Conservation (phyloP, 2,888 invertebrate genomes). For the Torymus auratus region DNA sequence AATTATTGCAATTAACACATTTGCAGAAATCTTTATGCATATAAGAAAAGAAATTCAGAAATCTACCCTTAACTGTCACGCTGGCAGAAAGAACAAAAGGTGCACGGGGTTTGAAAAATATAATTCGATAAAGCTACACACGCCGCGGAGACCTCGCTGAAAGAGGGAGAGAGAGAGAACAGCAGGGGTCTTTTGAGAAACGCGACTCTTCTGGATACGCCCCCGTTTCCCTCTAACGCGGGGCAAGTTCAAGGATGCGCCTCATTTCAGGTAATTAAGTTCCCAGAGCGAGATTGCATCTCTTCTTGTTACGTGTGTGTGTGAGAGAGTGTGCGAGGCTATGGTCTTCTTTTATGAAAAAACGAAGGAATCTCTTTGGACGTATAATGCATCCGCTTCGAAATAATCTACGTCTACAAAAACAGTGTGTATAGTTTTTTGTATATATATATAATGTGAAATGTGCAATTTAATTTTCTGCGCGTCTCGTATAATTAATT, state of each 20-base stretch:
- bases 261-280: constrained; percentile 48
- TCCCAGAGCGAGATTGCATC: constrained; percentile 33
- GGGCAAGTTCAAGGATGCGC: constrained; percentile 31
- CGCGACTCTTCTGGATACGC: constrained; percentile 29
- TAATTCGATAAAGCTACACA: constrained; percentile 10
- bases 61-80: not conserved
- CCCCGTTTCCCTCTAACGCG: constrained; percentile 25
- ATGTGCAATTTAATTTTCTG: too few relatives aligned
- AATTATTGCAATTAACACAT: too few relatives aligned
- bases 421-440: too few relatives aligned
- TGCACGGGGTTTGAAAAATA: constrained; percentile 4
- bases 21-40: too few relatives aligned
- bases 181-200: constrained; percentile 26
- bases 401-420: not conserved
- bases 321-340: too few relatives aligned
- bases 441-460: too few relatives aligned
- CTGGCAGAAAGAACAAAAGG: not conserved
- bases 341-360: too few relatives aligned
- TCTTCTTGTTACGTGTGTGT: not conserved
- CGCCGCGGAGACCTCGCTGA: too few relatives aligned
- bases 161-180: not conserved
- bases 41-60: too few relatives aligned
- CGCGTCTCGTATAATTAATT: too few relatives aligned
- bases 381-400: not conserved
- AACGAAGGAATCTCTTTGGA: not conserved